Evolutionary conservation across 92 coral and sea anemone species (phyloP).

Genomic region (Zoanthus gigantus): DNA sequence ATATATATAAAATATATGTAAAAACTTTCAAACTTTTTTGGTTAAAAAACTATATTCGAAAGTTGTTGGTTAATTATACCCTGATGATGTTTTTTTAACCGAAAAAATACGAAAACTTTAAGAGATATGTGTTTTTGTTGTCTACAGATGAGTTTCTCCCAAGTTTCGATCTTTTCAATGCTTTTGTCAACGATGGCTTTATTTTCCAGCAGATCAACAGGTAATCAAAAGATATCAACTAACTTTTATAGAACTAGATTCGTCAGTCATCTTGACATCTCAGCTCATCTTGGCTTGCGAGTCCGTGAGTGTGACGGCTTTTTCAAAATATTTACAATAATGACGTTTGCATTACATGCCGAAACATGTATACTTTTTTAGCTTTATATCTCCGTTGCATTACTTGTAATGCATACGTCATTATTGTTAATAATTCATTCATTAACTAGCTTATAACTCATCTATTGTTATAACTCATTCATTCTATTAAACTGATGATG

Average conservation of each 20-base stretch:
- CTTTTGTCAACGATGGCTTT: not conserved
- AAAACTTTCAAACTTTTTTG: no score
- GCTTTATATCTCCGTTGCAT: no score
- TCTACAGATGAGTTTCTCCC: not conserved
- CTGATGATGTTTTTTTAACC: no score
- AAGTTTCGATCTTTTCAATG: not conserved
- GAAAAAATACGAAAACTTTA: not conserved
- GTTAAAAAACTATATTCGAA: no score
- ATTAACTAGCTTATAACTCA: no score
- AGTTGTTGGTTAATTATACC: no score
- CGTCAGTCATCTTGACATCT: not conserved
- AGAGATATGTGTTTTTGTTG: not conserved
- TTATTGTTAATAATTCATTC: no score
- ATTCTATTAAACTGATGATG: no score
- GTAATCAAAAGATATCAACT: not conserved
- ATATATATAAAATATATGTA: no score
- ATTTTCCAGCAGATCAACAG: not conserved
- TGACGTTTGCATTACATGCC: not conserved
- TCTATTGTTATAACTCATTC: no score
- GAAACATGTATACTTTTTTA: not conserved
- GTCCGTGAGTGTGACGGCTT: not conserved
- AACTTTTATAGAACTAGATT: not conserved
- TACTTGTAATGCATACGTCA: no score
- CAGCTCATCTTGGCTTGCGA: not conserved
- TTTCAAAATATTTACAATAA: not conserved